Percentiles rank a stretch among this genome's conserved stretches.
These are phyloP conservation scores for Tetragonula carbonaria DNA, from an alignment of 2,888 invertebrate genomes.

Conservation along the genomic window DNA sequence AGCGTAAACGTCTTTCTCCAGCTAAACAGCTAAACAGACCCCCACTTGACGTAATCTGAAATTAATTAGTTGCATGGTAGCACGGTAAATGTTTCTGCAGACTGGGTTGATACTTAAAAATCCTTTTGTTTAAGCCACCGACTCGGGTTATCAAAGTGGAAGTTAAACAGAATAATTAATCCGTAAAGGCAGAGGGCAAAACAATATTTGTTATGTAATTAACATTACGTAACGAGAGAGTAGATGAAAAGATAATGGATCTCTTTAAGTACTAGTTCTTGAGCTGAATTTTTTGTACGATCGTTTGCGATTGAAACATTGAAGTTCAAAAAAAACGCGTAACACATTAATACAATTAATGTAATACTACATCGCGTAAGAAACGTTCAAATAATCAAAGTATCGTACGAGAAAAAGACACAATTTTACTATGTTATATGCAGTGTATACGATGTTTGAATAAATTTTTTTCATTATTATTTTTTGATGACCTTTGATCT, in stretches of 20 bases:
- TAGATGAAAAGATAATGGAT: neutral
- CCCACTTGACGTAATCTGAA: neutral
- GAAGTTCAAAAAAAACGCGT: too few species aligned
- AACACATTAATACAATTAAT: too few species aligned
- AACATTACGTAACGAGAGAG: neutral
- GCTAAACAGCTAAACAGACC: neutral
- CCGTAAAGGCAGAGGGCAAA: neutral
- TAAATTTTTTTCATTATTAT: too few species aligned
- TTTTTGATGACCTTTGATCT: too few species aligned
- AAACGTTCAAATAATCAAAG: too few species aligned
- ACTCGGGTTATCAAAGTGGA: neutral
- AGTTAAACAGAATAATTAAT: slow-evolving; percentile 6
- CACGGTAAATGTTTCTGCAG: neutral
- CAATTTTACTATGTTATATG: too few species aligned
- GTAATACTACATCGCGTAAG: too few species aligned
- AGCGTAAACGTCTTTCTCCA: slow-evolving; percentile 6
- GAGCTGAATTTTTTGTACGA: too few species aligned
- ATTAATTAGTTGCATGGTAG: slow-evolving; percentile 6
- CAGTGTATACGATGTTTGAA: too few species aligned
- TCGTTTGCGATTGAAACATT: too few species aligned
- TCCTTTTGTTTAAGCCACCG: neutral
- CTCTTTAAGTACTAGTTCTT: neutral
- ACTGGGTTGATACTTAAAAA: slow-evolving; percentile 5
- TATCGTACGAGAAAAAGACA: too few species aligned
- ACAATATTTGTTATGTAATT: neutral